Conservation (phyloP, 2,113 vertebrate species). For the Channa argus region DNA sequence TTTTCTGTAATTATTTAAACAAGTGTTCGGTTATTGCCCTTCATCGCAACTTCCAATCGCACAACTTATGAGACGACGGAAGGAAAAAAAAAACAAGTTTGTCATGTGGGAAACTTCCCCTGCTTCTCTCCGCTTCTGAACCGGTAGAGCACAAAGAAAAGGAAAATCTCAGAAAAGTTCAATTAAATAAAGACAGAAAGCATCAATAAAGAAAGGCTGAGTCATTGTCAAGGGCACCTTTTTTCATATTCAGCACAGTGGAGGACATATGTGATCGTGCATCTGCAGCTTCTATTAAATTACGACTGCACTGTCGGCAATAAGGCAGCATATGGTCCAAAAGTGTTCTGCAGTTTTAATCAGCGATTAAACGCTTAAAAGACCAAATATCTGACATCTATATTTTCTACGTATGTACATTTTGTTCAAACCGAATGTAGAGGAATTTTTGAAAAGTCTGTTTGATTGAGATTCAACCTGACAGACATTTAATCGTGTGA, state of each 20-base stretch:
- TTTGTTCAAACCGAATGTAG: constrained; percentile 48
- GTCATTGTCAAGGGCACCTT: constrained; percentile 72
- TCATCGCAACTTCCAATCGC: constrained; percentile 1
- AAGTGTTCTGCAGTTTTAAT: constrained; percentile 53
- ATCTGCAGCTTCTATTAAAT: constrained; percentile 56
- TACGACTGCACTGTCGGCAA: constrained; percentile 33
- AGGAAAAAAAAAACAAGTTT: constrained; percentile 1
- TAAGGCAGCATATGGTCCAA: constrained; percentile 61
- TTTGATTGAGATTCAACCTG: constrained; percentile 19
- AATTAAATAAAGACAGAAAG: constrained; percentile 54
- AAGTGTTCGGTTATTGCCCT: neutral
- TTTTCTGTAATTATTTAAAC: neutral
- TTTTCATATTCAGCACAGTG: constrained; percentile 55
- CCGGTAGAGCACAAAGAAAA: constrained; percentile 1
- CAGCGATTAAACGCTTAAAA: constrained; percentile 49
- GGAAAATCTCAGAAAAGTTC: constrained; percentile 35
- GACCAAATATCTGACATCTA: constrained; percentile 35
- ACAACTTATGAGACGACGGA: constrained; percentile 4
- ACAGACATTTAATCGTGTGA: constrained; percentile 31
- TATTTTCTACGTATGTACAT: constrained; percentile 48
- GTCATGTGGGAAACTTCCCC: constrained; percentile 11
- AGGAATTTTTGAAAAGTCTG: constrained; percentile 10
- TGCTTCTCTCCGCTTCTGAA: constrained; percentile 8
- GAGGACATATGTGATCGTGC: constrained; percentile 52
- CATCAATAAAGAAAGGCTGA: constrained; percentile 59